Percentiles rank a stretch among this genome's conserved stretches.
These are phyloP conservation scores for Tenthredo livida DNA, from an alignment of 2,888 invertebrate genomes.

Conservation along the genomic window DNA sequence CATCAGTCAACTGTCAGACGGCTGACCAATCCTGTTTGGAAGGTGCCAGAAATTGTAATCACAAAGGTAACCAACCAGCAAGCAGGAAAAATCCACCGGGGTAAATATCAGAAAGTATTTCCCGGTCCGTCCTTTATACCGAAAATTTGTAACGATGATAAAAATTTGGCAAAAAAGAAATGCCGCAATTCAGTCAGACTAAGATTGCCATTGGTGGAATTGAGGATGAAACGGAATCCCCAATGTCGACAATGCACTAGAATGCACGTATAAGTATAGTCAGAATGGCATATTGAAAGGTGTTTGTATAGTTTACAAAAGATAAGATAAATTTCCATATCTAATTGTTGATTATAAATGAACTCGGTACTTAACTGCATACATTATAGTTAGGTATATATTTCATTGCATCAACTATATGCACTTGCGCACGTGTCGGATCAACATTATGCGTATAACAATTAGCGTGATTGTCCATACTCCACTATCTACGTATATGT, in stretches of 20 bases:
- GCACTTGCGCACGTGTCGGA: slow-evolving; percentile 27
- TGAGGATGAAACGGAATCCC: neutral
- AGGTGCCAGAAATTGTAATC: slow-evolving; percentile 38
- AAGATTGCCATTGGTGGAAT: neutral
- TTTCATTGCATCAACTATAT: slow-evolving; percentile 5
- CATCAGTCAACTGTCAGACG: slow-evolving; percentile 78
- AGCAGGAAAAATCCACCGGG: neutral
- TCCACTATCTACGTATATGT: neutral
- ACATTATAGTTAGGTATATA: neutral
- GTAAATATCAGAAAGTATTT: neutral
- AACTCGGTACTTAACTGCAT: neutral
- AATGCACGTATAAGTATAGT: neutral
- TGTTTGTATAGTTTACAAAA: neutral
- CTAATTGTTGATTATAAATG: neutral
- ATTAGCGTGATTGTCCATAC: slow-evolving; percentile 45
- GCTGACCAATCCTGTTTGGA: slow-evolving; percentile 75
- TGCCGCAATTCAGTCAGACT: too few species aligned
- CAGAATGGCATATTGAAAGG: neutral
- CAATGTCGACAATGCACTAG: neutral
- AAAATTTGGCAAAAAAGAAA: neutral
- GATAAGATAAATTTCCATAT: neutral
- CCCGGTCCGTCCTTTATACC: neutral
- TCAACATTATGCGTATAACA: slow-evolving; percentile 14
- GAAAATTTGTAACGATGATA: neutral
- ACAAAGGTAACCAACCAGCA: slow-evolving; percentile 27